Evolutionary conservation across 2,888 invertebrate species (phyloP), one percentile per base, ranked within the genome.

Genomic region (Ornithoptera priamus): DNA sequence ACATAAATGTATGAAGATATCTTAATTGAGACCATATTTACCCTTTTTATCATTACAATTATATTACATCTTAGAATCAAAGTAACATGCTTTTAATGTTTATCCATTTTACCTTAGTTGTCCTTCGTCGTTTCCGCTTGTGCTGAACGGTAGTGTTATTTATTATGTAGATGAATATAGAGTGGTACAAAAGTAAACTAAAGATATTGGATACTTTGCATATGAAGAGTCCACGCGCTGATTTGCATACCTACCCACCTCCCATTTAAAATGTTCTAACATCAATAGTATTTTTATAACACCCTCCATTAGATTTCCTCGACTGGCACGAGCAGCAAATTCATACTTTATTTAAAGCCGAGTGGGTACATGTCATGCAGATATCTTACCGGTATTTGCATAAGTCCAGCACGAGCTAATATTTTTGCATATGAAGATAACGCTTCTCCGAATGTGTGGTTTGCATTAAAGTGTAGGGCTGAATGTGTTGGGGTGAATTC

Each of bases 201-300:
- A 82, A 83, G 81, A 81, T 83, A 86, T 85, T 82, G 84, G 80
- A 77, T 76, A 79, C 80, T 91, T 90, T 87, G 86, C 91, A 91
- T 91, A 90, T 86, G 88, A 90, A 91, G 85, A 86, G 88, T 88
- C 88, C 92, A 90, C 90, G 90, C 86, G 91, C 83, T 81, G 90
- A 92, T 90, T 86, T 81, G 89, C 91, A 92, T 89, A 80, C 91
- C 91, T 89, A 80, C 76, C 83, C 81, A 82, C 82, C 82, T 80
- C 79, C 82, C 83, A 81, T 85, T 87, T 81, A 79, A 86, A 84
- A 86, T 82, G 79, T 82, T 82, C 80, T 80, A 81, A 78, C 86
- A 85, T 88, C 88, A 85, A 85, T 84, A 78, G 79, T 76, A 75
- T 70, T 80, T 76, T 84, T 86, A 83, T 84, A 83, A 78, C 81